A percentile compares a stretch with the other conserved stretches of the same genome.
Evolutionary conservation across 2,113 vertebrate species (phyloP).

Genomic region (Peromyscus californicus): DNA sequence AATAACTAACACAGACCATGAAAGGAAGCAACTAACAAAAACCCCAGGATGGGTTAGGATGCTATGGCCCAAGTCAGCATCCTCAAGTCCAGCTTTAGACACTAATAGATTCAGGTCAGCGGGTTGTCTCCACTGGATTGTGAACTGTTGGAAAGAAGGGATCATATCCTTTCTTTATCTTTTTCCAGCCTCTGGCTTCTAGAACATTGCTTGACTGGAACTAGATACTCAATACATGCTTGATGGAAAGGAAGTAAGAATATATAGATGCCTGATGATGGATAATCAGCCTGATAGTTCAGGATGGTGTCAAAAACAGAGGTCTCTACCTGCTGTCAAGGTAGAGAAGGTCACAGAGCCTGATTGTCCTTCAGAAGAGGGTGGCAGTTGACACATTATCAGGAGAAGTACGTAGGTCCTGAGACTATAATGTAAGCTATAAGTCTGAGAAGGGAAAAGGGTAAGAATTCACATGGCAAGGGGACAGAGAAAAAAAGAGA

Average conservation of each 20-base stretch:
- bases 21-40: background rate
- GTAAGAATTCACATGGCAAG: background rate
- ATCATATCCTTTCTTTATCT: background rate
- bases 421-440: background rate
- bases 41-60: background rate
- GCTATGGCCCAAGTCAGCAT: background rate
- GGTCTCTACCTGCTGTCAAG: background rate
- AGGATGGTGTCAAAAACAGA: background rate
- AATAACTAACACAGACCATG: background rate
- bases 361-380: background rate
- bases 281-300: background rate
- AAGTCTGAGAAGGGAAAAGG: background rate
- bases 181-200: background rate
- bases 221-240: background rate
- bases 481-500: background rate
- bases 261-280: background rate
- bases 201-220: background rate
- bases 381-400: background rate
- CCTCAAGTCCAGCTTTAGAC: background rate
- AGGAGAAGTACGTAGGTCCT: background rate
- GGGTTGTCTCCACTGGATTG: background rate
- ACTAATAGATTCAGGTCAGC: rapidly evolving
- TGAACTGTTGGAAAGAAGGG: background rate
- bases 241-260: background rate
- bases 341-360: background rate